Conservation (phyloP, 2,888 invertebrate species). For the Agrochola circellaris region DNA sequence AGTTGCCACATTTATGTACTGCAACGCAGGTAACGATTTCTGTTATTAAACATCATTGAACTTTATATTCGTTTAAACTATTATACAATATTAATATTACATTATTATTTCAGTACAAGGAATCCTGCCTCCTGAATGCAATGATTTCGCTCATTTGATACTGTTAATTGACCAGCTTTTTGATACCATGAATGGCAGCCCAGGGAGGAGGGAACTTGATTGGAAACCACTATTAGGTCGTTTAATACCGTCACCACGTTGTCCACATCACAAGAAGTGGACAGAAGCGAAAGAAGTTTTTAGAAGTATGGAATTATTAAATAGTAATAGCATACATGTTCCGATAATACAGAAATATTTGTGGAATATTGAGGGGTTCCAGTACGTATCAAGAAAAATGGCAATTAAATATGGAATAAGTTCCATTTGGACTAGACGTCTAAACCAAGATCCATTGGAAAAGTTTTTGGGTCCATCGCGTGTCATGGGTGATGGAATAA, state of each 20-base stretch:
- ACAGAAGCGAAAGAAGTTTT: constrained; percentile 6
- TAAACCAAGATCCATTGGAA: constrained; percentile 20
- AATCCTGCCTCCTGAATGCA: constrained; percentile 3
- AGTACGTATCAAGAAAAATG: not conserved
- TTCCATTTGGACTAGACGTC: constrained; percentile 17
- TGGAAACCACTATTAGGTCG: constrained; percentile 14
- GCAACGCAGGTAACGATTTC: not conserved
- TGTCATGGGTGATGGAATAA: not conserved
- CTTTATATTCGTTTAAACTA: not conserved
- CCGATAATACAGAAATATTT: constrained; percentile 12
- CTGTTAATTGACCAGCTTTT: constrained; percentile 17
- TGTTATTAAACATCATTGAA: not conserved
- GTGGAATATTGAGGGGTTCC: constrained; percentile 18
- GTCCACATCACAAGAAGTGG: constrained; percentile 14
- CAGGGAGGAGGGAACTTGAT: not conserved
- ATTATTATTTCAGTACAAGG: constrained; percentile 11
- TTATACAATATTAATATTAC: not conserved
- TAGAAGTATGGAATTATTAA: constrained; percentile 12
- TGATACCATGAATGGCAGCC: constrained; percentile 26
- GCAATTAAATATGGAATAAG: constrained; percentile 11
- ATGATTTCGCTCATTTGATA: constrained; percentile 8
- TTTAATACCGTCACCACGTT: not conserved
- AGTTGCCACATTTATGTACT: not conserved
- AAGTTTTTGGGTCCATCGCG: not conserved
- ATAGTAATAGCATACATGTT: not conserved